A percentile compares a stretch with the other conserved stretches of the same genome.
phyloP scores from a whole-genome alignment of 2,797 vertebrate genomes.

The Adelosebastes latens region DNA sequence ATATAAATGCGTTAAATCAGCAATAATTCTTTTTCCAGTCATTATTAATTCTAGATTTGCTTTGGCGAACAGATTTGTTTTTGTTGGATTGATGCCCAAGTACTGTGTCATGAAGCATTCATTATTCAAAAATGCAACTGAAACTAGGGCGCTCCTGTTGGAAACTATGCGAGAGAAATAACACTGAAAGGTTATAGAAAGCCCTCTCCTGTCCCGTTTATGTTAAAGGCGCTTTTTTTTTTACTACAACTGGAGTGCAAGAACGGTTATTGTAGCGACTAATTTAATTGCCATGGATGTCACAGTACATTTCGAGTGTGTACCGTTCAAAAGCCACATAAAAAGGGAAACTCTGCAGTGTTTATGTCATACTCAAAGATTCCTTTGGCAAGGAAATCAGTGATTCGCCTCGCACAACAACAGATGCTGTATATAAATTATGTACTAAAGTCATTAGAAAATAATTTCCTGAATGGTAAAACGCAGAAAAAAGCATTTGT shows the following conservation, averaged over 20 bases:
- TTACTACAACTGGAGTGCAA: constrained; percentile 20
- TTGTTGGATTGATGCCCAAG: constrained; percentile 56
- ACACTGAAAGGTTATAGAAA: constrained; percentile 68
- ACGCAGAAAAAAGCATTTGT: constrained; percentile 9
- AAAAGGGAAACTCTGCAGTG: constrained; percentile 27
- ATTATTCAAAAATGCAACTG: constrained; percentile 59
- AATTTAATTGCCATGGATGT: constrained; percentile 69
- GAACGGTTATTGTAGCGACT: constrained; percentile 50
- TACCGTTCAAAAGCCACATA: constrained; percentile 40
- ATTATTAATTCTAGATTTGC: constrained; percentile 67
- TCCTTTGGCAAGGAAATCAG: constrained; percentile 70
- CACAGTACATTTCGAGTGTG: constrained; percentile 55
- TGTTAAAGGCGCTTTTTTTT: constrained; percentile 33
- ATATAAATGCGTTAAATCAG: constrained; percentile 55
- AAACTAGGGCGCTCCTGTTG: constrained; percentile 56
- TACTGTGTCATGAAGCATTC: constrained; percentile 60
- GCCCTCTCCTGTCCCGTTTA: constrained; percentile 59
- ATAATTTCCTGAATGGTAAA: constrained; percentile 72
- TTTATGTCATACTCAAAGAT: constrained; percentile 65
- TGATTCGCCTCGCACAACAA: constrained; percentile 63
- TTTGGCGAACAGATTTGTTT: constrained; percentile 63
- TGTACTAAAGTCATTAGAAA: constrained; percentile 77
- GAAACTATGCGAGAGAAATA: constrained; percentile 53
- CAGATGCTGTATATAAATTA: constrained; percentile 81
- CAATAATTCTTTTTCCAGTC: constrained; percentile 52